phyloP scores from a whole-genome alignment of 2,888 invertebrate genomes.

The Ophioninae sp. region DNA sequence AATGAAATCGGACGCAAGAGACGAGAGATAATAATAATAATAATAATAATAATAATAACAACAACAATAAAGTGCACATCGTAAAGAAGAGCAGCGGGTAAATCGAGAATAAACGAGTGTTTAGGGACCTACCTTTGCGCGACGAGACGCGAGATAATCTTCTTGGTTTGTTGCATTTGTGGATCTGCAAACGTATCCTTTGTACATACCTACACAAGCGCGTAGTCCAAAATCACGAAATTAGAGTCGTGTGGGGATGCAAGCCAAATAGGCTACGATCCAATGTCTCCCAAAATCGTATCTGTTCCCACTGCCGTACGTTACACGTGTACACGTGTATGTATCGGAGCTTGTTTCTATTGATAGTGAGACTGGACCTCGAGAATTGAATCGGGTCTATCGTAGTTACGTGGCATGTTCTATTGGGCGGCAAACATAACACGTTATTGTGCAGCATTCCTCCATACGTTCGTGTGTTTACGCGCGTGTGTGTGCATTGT shows the following conservation, averaged over 20 bases:
- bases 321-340: neutral
- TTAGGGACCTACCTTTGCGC: neutral
- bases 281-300: slow-evolving; percentile 52
- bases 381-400: slow-evolving; percentile 53
- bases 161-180: neutral
- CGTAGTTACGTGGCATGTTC: slow-evolving; percentile 34
- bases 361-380: slow-evolving; percentile 45
- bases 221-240: slow-evolving; percentile 42
- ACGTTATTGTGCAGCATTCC: neutral
- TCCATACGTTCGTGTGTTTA: neutral
- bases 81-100: neutral
- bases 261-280: slow-evolving; percentile 57
- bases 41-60: neutral
- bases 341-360: slow-evolving; percentile 28
- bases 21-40: neutral
- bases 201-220: neutral
- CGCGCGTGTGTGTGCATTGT: neutral
- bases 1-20: neutral
- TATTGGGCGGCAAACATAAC: slow-evolving; percentile 9
- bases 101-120: neutral
- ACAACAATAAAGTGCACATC: neutral
- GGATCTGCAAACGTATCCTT: neutral
- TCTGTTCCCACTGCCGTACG: slow-evolving; percentile 19
- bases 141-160: slow-evolving; percentile 26
- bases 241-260: slow-evolving; percentile 50